These are phyloP conservation scores for Acanthosepion lycidas DNA, from an alignment of 2,888 invertebrate genomes.

Conservation along the genomic window DNA sequence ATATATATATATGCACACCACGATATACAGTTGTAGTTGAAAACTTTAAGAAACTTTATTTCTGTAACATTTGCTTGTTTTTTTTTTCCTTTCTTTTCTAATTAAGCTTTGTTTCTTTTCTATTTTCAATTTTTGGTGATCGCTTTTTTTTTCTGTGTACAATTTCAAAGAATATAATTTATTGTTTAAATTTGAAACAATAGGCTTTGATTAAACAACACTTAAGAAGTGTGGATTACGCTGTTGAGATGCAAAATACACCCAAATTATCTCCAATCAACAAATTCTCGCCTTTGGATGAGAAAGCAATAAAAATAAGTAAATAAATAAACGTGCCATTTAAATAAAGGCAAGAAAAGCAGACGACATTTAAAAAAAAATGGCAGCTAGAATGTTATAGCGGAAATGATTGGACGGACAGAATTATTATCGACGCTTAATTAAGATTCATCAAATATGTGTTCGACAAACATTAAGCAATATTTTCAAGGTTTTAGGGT, in stretches of 20 bases:
- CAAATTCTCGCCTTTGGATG: slow-evolving; percentile 24
- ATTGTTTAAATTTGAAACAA: slow-evolving; percentile 22
- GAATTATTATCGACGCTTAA: neutral
- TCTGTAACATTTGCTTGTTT: too few relatives aligned
- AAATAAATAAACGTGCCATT: neutral
- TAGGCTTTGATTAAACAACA: slow-evolving; percentile 6
- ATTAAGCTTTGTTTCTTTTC: too few relatives aligned
- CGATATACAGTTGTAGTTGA: too few relatives aligned
- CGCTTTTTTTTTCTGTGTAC: neutral
- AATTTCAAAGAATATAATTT: neutral
- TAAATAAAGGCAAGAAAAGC: neutral
- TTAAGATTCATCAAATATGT: neutral
- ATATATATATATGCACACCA: too few relatives aligned
- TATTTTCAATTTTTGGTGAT: too few relatives aligned
- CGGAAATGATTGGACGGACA: neutral
- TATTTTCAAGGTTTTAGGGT: slow-evolving; percentile 22
- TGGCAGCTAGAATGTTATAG: neutral
- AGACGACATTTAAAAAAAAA: neutral
- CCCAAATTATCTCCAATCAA: slow-evolving; percentile 13
- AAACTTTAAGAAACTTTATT: too few relatives aligned
- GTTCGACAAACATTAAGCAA: slow-evolving; percentile 1
- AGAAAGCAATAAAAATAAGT: neutral
- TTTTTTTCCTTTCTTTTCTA: too few relatives aligned
- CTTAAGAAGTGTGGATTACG: slow-evolving; percentile 1
- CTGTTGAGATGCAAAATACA: neutral